phyloP scores from a whole-genome alignment of 2,797 vertebrate species.

The Dipus sagitta region DNA sequence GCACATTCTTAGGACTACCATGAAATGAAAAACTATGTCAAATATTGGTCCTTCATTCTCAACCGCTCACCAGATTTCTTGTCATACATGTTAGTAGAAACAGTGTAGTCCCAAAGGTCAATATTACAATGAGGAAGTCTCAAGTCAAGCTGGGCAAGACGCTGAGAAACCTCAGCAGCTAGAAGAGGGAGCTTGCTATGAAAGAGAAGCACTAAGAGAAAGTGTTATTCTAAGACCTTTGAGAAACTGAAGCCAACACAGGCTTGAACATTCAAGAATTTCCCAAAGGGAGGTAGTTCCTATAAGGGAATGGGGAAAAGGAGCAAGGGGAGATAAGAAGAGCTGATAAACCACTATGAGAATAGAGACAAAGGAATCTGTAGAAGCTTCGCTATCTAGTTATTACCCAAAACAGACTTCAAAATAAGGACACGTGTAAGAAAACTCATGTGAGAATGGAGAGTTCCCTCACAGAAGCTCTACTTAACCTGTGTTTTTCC shows the following conservation, averaged over 20 bases:
- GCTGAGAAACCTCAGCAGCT: not conserved
- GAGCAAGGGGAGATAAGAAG: too few relatives aligned
- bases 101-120: not conserved
- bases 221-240: too few relatives aligned
- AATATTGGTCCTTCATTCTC: not conserved
- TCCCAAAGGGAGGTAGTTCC: too few relatives aligned
- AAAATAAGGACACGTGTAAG: not conserved
- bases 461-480: not conserved
- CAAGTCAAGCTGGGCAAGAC: not conserved
- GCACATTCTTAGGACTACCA: not conserved
- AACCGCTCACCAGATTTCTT: not conserved
- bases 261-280: too few relatives aligned
- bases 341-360: too few relatives aligned
- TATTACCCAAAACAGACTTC: not conserved
- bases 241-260: too few relatives aligned
- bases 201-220: not conserved
- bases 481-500: too few relatives aligned
- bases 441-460: not conserved
- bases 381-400: not conserved
- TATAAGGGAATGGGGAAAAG: too few relatives aligned
- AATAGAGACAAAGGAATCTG: not conserved
- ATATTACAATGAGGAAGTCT: not conserved
- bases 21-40: not conserved
- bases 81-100: not conserved
- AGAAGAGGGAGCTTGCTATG: not conserved